Evolutionary conservation across 2,113 vertebrate genomes (phyloP).

Genomic region (Centropus bengalensis): DNA sequence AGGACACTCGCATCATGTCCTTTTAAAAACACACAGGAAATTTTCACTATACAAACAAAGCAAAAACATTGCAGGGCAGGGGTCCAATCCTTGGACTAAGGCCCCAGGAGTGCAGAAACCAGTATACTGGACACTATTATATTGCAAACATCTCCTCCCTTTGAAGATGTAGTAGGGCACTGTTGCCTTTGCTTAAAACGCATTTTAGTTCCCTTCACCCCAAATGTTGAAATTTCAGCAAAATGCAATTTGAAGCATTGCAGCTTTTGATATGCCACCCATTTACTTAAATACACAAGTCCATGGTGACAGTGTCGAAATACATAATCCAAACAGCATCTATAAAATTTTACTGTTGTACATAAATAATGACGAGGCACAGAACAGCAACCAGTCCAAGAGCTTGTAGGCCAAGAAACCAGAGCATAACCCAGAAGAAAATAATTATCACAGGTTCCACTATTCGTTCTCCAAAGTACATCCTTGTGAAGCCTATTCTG

Average conservation of each 20-base stretch:
- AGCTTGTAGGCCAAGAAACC: conserved; percentile 95
- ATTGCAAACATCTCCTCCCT: not conserved
- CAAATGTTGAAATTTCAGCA: not conserved
- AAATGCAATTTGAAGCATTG: conserved; percentile 43
- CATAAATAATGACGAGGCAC: conserved; percentile 96
- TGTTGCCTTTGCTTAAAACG: conserved; percentile 9
- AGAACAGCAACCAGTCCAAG: conserved; percentile 93
- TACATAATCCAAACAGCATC: not conserved
- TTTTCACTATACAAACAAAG: conserved; percentile 1
- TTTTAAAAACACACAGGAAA: not conserved
- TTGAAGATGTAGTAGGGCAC: conserved; percentile 3
- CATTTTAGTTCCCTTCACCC: not conserved
- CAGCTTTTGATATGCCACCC: conserved; percentile 8
- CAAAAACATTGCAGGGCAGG: not conserved
- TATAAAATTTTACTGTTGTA: conserved; percentile 83
- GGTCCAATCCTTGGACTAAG: not conserved
- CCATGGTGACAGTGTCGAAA: conserved; percentile 25
- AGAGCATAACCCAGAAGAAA: conserved; percentile 93
- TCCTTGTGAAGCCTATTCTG: conserved; percentile 88
- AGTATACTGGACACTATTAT: not conserved
- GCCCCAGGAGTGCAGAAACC: not conserved
- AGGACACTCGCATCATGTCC: not conserved
- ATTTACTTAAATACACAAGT: conserved; percentile 45
- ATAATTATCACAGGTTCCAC: conserved; percentile 93
- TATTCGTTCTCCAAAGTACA: conserved; percentile 94